phyloP scores from a whole-genome alignment of 2,888 invertebrate genomes.

The Disparrhopalites patrizii region DNA sequence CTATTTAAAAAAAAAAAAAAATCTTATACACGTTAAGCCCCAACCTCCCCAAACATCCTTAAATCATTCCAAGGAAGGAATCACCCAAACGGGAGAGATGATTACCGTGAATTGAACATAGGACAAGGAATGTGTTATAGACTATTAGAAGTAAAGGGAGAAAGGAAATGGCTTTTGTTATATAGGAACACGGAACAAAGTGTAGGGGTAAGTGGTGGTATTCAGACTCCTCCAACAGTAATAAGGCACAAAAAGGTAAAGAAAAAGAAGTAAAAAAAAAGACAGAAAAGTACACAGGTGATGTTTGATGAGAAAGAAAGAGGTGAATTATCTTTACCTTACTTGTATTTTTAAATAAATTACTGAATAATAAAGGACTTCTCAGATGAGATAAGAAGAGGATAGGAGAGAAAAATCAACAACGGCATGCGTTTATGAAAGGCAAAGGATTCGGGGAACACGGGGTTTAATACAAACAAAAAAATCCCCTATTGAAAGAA shows the following conservation, averaged over 20 bases:
- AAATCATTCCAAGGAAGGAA: constrained; percentile 1
- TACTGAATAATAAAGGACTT: constrained; percentile 22
- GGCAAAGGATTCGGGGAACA: not conserved
- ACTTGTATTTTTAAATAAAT: constrained; percentile 9
- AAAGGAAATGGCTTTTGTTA: not conserved
- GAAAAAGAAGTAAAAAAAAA: too few relatives aligned
- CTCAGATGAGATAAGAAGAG: constrained; percentile 19
- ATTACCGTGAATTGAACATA: constrained; percentile 16
- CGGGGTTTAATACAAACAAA: too few relatives aligned
- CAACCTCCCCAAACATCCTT: not conserved
- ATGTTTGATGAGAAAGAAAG: constrained; percentile 16
- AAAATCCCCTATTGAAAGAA: too few relatives aligned
- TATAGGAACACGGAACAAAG: not conserved
- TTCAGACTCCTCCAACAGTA: not conserved
- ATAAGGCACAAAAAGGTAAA: not conserved
- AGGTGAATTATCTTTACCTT: constrained; percentile 25
- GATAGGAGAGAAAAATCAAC: constrained; percentile 18
- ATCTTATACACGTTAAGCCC: too few relatives aligned
- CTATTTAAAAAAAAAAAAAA: too few relatives aligned
- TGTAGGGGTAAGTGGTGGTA: not conserved
- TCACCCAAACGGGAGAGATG: constrained; percentile 7
- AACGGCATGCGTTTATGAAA: constrained; percentile 14
- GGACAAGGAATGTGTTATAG: too few relatives aligned
- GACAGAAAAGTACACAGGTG: constrained; percentile 13
- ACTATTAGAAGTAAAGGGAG: not conserved